Evolutionary conservation across 2,113 vertebrate species (phyloP).

Genomic region (Xiphorhynchus elegans): DNA sequence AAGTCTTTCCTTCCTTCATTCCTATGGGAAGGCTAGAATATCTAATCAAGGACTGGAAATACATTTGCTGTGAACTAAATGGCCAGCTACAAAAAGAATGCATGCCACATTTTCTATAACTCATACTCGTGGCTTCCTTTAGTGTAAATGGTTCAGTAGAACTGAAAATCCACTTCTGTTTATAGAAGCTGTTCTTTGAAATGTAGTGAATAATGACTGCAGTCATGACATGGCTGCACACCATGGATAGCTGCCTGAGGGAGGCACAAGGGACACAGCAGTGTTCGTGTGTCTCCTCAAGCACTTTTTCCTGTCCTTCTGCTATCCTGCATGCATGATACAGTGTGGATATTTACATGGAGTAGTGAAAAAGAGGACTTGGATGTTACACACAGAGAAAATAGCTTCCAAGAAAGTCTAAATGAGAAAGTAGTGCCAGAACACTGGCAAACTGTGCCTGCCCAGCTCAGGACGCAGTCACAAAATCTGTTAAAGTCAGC

Average conservation of each 20-base stretch:
- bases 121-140: not conserved
- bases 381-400: not conserved
- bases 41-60: not conserved
- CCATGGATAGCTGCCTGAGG: not conserved
- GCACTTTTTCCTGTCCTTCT: not conserved
- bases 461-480: not conserved
- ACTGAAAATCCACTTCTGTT: not conserved
- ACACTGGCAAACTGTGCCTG: not conserved
- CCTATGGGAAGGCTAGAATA: not conserved
- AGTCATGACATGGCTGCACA: rapidly evolving
- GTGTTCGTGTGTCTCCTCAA: not conserved
- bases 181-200: not conserved
- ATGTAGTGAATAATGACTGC: not conserved
- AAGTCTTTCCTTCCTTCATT: not conserved
- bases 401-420: not conserved
- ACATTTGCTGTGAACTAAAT: not conserved
- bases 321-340: not conserved
- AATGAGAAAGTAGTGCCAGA: not conserved
- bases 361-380: not conserved
- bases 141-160: not conserved
- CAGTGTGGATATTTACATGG: not conserved
- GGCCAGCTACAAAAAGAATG: not conserved
- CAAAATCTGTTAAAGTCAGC: not conserved
- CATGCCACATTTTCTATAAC: not conserved
- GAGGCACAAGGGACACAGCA: not conserved